These are phyloP conservation scores for Oreochromis grahami DNA, from an alignment of 2,797 vertebrate genomes.

Conservation along the genomic window DNA sequence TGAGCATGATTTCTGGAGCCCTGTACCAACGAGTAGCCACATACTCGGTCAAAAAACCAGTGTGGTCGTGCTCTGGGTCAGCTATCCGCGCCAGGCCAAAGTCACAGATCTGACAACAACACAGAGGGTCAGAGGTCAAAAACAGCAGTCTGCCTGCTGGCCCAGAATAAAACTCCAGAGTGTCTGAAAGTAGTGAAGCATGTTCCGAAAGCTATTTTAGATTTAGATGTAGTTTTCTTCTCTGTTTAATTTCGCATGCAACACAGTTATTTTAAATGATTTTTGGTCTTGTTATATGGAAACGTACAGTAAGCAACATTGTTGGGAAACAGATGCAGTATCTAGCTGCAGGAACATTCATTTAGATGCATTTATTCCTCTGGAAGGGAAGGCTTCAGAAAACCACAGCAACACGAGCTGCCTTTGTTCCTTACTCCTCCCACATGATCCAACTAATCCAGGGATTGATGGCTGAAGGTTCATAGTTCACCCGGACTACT, in stretches of 20 bases:
- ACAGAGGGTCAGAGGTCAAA: not conserved
- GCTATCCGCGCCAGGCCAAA: constrained; percentile 91
- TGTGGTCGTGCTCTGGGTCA: constrained; percentile 87
- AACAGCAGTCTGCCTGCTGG: not conserved
- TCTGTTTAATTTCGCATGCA: not conserved
- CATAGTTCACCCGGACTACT: constrained; percentile 3
- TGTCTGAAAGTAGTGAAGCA: not conserved
- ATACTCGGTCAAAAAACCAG: constrained; percentile 91
- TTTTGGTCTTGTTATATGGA: not conserved
- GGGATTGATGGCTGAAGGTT: constrained; percentile 18
- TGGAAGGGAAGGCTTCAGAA: not conserved
- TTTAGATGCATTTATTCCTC: not conserved
- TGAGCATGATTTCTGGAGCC: constrained; percentile 94
- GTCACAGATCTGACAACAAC: constrained; percentile 84
- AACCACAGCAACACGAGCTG: constrained; percentile 10
- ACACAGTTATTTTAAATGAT: not conserved
- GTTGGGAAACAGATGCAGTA: not conserved
- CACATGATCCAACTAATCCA: constrained; percentile 57
- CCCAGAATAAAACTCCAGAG: not conserved
- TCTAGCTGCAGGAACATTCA: not conserved
- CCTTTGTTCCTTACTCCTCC: constrained; percentile 32
- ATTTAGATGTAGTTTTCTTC: not conserved
- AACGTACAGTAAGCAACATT: not conserved
- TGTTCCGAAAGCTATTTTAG: not conserved
- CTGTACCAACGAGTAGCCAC: constrained; percentile 95